These are phyloP conservation scores for Scelioninae gen. 1 DNA, from an alignment of 2,888 invertebrate species.

Conservation along the genomic window DNA sequence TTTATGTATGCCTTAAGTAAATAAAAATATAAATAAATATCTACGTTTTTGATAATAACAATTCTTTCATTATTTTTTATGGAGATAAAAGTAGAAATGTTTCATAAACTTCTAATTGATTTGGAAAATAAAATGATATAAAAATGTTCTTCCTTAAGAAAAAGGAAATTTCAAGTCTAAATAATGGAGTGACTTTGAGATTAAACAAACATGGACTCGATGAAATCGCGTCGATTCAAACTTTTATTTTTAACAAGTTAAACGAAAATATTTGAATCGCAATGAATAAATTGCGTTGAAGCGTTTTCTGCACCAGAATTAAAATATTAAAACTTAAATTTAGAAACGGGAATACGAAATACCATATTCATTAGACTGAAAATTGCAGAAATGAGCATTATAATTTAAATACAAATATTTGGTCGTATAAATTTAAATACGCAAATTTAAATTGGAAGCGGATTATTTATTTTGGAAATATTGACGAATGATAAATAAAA, in stretches of 20 bases:
- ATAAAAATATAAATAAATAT: too few species aligned
- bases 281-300: background rate
- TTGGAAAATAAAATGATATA: background rate
- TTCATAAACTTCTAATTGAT: too few species aligned
- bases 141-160: conserved; percentile 5
- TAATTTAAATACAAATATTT: background rate
- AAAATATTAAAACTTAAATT: background rate
- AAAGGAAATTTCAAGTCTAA: conserved; percentile 6
- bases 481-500: too few species aligned
- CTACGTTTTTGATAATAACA: too few species aligned
- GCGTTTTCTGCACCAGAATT: background rate
- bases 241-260: background rate
- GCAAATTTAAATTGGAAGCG: too few species aligned
- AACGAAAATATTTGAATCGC: background rate
- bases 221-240: conserved; percentile 1
- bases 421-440: background rate
- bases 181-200: background rate
- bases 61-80: background rate
- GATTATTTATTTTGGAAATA: too few species aligned
- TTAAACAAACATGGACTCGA: conserved; percentile 3
- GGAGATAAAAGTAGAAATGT: too few species aligned
- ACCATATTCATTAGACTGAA: background rate
- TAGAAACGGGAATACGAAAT: background rate
- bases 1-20: too few species aligned
- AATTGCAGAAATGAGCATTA: background rate